Conservation (phyloP, 1,140 invertebrate species). For the Prorops nasuta region DNA sequence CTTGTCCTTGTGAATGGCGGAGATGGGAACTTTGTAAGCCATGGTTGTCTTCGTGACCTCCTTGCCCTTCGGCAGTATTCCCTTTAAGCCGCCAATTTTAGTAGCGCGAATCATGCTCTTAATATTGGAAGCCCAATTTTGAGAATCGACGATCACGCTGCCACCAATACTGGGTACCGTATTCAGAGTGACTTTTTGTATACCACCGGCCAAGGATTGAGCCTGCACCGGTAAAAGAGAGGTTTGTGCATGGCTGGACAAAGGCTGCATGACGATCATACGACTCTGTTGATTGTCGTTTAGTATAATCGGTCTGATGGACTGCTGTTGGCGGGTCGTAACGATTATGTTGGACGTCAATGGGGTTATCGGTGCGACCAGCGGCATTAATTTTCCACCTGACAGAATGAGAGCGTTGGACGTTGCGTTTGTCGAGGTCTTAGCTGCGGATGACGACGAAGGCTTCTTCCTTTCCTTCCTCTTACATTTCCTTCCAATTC, state of each 20-base stretch:
- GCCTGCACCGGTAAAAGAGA: slow-evolving; percentile 44
- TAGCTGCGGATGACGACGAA: slow-evolving; percentile 21
- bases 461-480: slow-evolving; percentile 29
- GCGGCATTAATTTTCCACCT: slow-evolving; percentile 48
- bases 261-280: slow-evolving; percentile 52
- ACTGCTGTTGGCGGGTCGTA: slow-evolving; percentile 34
- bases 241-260: slow-evolving; percentile 42
- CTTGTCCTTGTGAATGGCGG: slow-evolving; percentile 59
- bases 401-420: slow-evolving; percentile 48
- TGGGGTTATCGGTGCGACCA: slow-evolving; percentile 44
- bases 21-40: slow-evolving; percentile 71
- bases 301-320: slow-evolving; percentile 47
- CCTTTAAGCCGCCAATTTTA: slow-evolving; percentile 49
- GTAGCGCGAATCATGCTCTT: slow-evolving; percentile 49
- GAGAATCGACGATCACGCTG: slow-evolving; percentile 45
- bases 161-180: slow-evolving; percentile 38
- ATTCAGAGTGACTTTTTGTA: slow-evolving; percentile 46
- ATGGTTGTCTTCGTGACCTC: slow-evolving; percentile 64
- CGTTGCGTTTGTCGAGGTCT: slow-evolving; percentile 39
- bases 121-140: slow-evolving; percentile 49
- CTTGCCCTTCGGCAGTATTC: slow-evolving; percentile 51
- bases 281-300: slow-evolving; percentile 48
- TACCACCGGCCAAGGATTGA: slow-evolving; percentile 41
- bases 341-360: slow-evolving; percentile 50
- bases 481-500: slow-evolving; percentile 31